Percentiles rank a stretch among this genome's conserved stretches.
Conservation (phyloP, 1,140 invertebrate species). For the Papilio dardanus region DNA sequence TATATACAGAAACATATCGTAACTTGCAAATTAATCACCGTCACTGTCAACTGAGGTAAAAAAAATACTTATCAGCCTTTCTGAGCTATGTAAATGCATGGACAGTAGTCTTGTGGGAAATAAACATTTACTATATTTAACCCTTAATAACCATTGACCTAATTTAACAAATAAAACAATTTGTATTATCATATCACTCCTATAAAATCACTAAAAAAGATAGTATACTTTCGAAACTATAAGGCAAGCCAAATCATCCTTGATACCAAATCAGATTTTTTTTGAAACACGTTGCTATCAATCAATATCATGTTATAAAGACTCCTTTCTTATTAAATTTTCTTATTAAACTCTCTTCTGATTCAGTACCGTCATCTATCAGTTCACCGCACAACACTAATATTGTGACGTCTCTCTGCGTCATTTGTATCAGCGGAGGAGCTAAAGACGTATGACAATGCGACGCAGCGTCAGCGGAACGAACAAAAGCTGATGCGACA, state of each 20-base stretch:
- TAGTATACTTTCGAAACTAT: too few relatives aligned
- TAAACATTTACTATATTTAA: too few relatives aligned
- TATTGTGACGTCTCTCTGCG: not conserved
- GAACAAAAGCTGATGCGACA: conserved; percentile 7
- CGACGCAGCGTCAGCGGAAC: not conserved
- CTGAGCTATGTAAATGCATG: not conserved
- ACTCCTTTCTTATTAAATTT: too few relatives aligned
- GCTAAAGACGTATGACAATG: not conserved
- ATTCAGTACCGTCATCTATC: not conserved
- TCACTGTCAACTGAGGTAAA: not conserved
- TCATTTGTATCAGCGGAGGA: not conserved
- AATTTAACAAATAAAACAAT: too few relatives aligned
- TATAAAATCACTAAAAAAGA: too few relatives aligned
- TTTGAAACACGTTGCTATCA: too few relatives aligned
- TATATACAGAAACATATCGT: not conserved
- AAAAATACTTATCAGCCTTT: not conserved
- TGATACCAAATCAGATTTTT: too few relatives aligned
- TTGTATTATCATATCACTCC: too few relatives aligned
- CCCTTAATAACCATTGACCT: too few relatives aligned
- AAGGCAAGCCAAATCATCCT: too few relatives aligned
- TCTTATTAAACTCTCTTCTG: too few relatives aligned
- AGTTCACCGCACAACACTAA: not conserved
- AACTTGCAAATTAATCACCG: not conserved
- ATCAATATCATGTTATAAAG: too few relatives aligned
- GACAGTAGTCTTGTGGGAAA: not conserved